Evolutionary conservation across 1,140 invertebrate species (phyloP), one percentile per base, ranked within the genome.

Genomic region (Pseudobourletiella spinata): DNA sequence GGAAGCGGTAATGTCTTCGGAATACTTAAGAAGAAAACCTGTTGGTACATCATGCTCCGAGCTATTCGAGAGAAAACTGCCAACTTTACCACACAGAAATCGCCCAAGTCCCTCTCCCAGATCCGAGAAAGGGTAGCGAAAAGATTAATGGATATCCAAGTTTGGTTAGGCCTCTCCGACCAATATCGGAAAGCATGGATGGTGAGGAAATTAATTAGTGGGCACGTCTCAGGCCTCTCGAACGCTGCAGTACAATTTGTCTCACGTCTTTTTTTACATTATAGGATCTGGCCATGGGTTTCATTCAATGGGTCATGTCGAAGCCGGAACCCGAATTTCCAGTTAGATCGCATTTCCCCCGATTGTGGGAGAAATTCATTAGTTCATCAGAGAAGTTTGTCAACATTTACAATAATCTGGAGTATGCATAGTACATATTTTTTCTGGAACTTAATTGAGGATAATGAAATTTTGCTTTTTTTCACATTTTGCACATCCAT

Each of bases 1-100:
- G 61, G 63, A 24, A 46, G 72, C 26, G 61, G 69, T 18, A 68
- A 70, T 60, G 74, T 77, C 0, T 76, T 79, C 59, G 78, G 78
- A 16, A 42, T 79, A 4, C 63, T 78, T 24, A 79, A 79, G 64
- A 78, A 78, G 71, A 79, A 79, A 70, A 79, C 78, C 15, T 70
- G 74, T 26, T 79, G 78, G 78, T 79, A 79, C 65, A 77, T 79
- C 42, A 72, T 79, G 28, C 69, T 75, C 48, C 59, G 78, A 65
- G 76, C 77, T 25, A 69, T 79, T 8, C 62, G 78, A 50, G 78
- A 79, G 62, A 79, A 79, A 70, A n/a, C 6, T 46, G 6, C 6
- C 20, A 48, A 16, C 24, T 48, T 62, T n/a, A 51, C 52, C 22
- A 57, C 22, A 14, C 44, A n/a, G 22, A 39, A 59, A 29, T 54